phyloP scores from a whole-genome alignment of 2,888 invertebrate genomes.

The Xestia sexstrigata region DNA sequence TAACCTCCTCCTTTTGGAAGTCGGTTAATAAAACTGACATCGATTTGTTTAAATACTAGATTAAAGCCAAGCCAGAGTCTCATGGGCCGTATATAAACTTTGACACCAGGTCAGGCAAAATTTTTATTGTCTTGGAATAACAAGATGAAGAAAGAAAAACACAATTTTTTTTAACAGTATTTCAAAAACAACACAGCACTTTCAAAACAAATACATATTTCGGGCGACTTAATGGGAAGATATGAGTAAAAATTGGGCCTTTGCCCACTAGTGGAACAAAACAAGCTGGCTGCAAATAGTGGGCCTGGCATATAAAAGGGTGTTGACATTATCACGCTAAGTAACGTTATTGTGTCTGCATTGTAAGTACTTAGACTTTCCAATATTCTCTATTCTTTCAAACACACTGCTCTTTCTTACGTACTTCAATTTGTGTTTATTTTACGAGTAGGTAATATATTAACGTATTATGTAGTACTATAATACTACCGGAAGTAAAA shows the following conservation, averaged over 20 bases:
- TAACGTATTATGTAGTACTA: background rate
- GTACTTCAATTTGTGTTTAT: background rate
- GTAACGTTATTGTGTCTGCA: background rate
- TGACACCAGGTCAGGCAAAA: too few species aligned
- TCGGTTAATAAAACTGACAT: background rate
- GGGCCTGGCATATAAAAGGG: background rate
- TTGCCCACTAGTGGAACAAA: background rate
- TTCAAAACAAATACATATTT: background rate
- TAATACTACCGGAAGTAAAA: slow-evolving; percentile 2
- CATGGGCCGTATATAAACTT: too few species aligned
- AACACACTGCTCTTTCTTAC: background rate
- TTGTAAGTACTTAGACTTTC: background rate
- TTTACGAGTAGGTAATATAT: background rate
- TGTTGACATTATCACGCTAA: background rate
- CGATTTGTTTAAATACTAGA: background rate
- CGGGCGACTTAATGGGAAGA: background rate
- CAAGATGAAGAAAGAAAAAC: too few species aligned
- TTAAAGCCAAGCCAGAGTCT: too few species aligned
- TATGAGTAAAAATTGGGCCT: background rate
- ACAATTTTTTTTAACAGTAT: background rate
- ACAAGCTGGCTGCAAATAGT: background rate
- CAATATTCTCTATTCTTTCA: background rate
- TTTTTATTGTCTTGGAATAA: too few species aligned
- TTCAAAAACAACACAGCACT: background rate
- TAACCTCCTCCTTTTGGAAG: too few species aligned